Base-by-base conservation (phyloP, 2,113 vertebrate genomes). In the Tetraodon nigroviridis region DNA sequence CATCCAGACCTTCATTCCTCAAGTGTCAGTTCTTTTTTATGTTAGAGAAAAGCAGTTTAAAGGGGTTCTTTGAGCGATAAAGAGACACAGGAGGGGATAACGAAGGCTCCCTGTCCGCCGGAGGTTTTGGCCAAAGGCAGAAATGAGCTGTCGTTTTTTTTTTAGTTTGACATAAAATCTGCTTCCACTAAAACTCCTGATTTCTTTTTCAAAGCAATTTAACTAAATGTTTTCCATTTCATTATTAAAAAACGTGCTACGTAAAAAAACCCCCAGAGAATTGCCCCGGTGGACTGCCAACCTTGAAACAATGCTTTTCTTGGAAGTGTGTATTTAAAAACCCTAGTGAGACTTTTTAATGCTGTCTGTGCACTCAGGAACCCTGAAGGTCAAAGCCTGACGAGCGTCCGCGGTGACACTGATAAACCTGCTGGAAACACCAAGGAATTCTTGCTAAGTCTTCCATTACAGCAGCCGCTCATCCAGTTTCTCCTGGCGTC, bases 291-390 rank as follows among this genome's bases (percentile, higher is more conserved):
- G 55, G 78, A 74, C 44, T 54, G 20, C 2, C 62, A 53, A 81
- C 64, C 62, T 70, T 50, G 37, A 58, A 42, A 58, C 19, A 5
- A 41, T 55, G 42, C 32, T 55, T 44, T 44, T 68, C 75, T n/a
- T 57, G 24, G 54, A 55, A 32, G 47, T 41, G 64, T 61, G 79
- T 20, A 80, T 77, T 76, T 49, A 7, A 71, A 69, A 71, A 10
- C 32, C 32, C 32, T 37, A 10, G 32, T 37, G 32, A 37, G 2
- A 37, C 1, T 37, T 37, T 37, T 11, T 37, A 37, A 37, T 12
- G 11, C 11, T 37, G 32, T 12, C 10, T 37, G 4, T 37, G 1
- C 32, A 37, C 1, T 37, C 7, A 37, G 32, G 11, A 37, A 12
- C 32, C 32, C 2, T 37, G 10, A 11, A 37, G 32, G 32, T 37